Percentiles rank a stretch among this genome's conserved stretches.
phyloP scores from a whole-genome alignment of 2,888 invertebrate species.

The Chrysodeixis includens region DNA sequence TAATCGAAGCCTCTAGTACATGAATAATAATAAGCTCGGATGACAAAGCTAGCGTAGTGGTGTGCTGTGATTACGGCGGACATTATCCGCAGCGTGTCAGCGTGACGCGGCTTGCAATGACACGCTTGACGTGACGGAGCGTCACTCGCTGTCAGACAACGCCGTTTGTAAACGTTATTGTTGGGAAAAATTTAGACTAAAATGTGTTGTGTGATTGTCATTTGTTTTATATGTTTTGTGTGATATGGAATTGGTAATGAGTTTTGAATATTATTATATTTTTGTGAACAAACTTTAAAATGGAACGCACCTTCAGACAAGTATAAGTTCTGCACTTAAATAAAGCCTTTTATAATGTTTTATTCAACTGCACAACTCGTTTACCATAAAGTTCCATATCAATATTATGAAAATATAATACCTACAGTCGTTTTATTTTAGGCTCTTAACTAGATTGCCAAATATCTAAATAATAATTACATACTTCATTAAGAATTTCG shows the following conservation, averaged over 20 bases:
- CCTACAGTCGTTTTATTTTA: neutral
- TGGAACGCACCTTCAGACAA: too few relatives aligned
- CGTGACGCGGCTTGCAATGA: slow-evolving; percentile 52
- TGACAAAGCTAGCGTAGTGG: slow-evolving; percentile 42
- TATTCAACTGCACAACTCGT: too few relatives aligned
- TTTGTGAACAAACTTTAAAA: neutral
- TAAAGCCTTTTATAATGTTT: too few relatives aligned
- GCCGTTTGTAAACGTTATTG: slow-evolving; percentile 44
- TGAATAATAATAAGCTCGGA: slow-evolving; percentile 53
- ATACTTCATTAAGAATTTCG: neutral
- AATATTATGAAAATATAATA: too few relatives aligned
- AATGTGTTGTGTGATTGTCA: slow-evolving; percentile 6
- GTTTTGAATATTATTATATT: neutral
- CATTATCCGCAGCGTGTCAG: slow-evolving; percentile 45
- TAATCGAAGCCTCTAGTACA: slow-evolving; percentile 53
- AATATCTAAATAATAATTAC: neutral
- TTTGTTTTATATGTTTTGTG: neutral
- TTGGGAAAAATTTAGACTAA: slow-evolving; percentile 17
- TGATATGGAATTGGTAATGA: slow-evolving; percentile 2
- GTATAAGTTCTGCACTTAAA: too few relatives aligned
- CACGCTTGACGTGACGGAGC: slow-evolving; percentile 51
- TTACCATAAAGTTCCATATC: too few relatives aligned
- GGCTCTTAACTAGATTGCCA: neutral
- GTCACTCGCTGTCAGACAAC: slow-evolving; percentile 17
- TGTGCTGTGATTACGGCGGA: slow-evolving; percentile 50